Conservation (phyloP, 2,888 invertebrate species). For the Drosophila anceps region DNA sequence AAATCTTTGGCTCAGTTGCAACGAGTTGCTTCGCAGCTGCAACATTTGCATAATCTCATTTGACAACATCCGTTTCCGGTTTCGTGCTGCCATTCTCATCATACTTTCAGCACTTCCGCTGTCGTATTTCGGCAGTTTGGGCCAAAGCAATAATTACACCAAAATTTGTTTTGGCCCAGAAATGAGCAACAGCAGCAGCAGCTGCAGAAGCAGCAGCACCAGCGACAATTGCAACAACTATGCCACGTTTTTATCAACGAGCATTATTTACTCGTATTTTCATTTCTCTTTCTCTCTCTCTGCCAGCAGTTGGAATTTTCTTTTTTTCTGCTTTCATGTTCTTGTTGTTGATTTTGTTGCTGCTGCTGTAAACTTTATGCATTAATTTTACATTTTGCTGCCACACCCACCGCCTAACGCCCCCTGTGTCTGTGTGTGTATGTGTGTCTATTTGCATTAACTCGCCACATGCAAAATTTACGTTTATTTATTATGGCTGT, state of each 20-base stretch:
- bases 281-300: constrained; percentile 29
- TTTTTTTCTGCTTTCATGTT: constrained; percentile 25
- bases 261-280: constrained; percentile 73
- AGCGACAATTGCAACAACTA: constrained; percentile 24
- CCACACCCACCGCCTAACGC: constrained; percentile 11
- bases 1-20: constrained; percentile 21
- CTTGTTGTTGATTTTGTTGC: constrained; percentile 54
- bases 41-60: constrained; percentile 61
- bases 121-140: constrained; percentile 11
- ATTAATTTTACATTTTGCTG: constrained; percentile 81
- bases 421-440: constrained; percentile 5
- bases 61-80: constrained; percentile 64
- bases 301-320: constrained; percentile 46
- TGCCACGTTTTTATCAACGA: constrained; percentile 70
- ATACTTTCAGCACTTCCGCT: constrained; percentile 61
- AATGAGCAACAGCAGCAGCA: constrained; percentile 8
- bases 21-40: constrained; percentile 4
- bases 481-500: constrained; percentile 75
- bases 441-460: constrained; percentile 72
- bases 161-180: constrained; percentile 47
- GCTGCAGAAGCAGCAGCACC: constrained; percentile 1
- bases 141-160: constrained; percentile 60
- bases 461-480: constrained; percentile 80
- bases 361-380: constrained; percentile 79
- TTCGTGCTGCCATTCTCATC: constrained; percentile 36